Conservation (phyloP, 1,140 invertebrate genomes). For the Camponotus pennsylvanicus region DNA sequence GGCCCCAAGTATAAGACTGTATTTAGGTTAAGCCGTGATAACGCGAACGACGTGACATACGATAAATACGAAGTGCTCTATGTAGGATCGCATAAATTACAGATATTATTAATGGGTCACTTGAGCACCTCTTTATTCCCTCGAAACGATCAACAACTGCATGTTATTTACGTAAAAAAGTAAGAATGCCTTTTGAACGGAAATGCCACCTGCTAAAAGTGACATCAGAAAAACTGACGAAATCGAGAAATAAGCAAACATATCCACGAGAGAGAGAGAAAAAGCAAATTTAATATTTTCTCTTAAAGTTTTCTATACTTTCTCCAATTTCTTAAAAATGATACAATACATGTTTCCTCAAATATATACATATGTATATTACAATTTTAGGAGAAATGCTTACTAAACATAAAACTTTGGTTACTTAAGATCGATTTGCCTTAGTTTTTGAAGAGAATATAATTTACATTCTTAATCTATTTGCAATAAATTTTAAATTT, state of each 20-base stretch:
- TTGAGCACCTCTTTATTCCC: slow-evolving; percentile 33
- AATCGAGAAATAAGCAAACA: not conserved
- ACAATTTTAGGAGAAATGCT: not conserved
- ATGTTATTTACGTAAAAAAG: not conserved
- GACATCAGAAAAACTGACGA: not conserved
- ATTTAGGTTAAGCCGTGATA: slow-evolving; percentile 66
- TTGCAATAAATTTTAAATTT: not conserved
- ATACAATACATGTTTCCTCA: too few relatives aligned
- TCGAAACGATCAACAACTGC: not conserved
- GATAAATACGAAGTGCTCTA: slow-evolving; percentile 50
- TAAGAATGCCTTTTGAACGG: not conserved
- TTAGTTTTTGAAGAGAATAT: not conserved
- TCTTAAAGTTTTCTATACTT: not conserved
- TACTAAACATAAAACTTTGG: not conserved
- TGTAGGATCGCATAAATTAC: slow-evolving; percentile 65
- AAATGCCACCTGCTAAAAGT: slow-evolving; percentile 49
- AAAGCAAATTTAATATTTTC: not conserved
- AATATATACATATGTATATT: not conserved
- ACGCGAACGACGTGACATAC: slow-evolving; percentile 41
- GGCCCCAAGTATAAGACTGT: slow-evolving; percentile 41
- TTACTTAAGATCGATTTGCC: not conserved
- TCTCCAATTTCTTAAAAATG: too few relatives aligned
- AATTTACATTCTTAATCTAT: not conserved
- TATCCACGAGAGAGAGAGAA: not conserved
- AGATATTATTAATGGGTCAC: slow-evolving; percentile 59